Evolutionary conservation across 2,113 vertebrate genomes (phyloP), one percentile per base, ranked within the genome.

Genomic region (Nicator chloris): DNA sequence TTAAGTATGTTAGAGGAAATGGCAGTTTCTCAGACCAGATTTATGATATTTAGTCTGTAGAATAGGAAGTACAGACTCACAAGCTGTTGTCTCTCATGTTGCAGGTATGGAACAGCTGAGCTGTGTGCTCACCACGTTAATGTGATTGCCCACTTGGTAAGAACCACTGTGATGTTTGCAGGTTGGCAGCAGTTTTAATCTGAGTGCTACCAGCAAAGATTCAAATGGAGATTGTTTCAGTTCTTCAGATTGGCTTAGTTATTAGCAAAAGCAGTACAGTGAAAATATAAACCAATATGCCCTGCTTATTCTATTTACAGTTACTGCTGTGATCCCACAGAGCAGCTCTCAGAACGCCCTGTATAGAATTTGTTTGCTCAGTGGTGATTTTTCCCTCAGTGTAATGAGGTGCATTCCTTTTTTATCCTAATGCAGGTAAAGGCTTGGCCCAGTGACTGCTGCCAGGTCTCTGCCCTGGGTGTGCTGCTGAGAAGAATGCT

Each of bases 81-180:
- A 51, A 76, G 59, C 24, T 71, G 63, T 35, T 66, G 24, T 84
- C 33, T 96, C 70, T 92, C 26, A 31, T 13, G 20, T 94, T 65
- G 9, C 96, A 99, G 99, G 47, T 99, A 99, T 37, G 99, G 98
- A 77, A 98, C 98, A 70, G 98, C 99, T 65, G 99, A 99, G 73
- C 98, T 99, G 63, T 99, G 99, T 77, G 98, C 99, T 45, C 99
- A 99, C 92, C 99, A 99, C 5, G 96, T 98, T 35, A 61, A 93
- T 54, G 91, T 99, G 21, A 94, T 99, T 30, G 98, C 98, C 96
- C 96, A 98, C 54, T 93, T 99, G 98, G 99, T 99, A 97, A 98
- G 99, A 98, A 80, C 27, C 31, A 30, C 49, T 7, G 10, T 10
- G 30, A 65, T 24, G 13, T 63, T 50, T 63, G 20, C 14, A 77